phyloP scores from a whole-genome alignment of 1,140 invertebrate genomes.

The Cylas formicarius region DNA sequence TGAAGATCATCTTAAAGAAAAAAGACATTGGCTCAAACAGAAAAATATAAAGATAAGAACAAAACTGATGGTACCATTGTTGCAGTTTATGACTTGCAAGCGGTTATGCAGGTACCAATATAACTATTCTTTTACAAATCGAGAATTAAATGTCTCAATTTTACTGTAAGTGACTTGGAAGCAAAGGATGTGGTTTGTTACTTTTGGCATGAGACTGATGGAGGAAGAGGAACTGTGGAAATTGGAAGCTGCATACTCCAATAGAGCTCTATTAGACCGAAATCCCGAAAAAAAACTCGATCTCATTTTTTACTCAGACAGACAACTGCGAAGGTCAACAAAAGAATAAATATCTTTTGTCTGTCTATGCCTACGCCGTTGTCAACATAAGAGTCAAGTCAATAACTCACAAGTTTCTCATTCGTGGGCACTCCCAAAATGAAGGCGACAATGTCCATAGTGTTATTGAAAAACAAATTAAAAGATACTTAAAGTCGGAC shows the following conservation, averaged over 20 bases:
- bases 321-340: slow-evolving; percentile 42
- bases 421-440: slow-evolving; percentile 36
- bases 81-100: slow-evolving; percentile 31
- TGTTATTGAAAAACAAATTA: slow-evolving; percentile 29
- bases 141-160: slow-evolving; percentile 34
- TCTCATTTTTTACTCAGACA: slow-evolving; percentile 37
- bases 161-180: slow-evolving; percentile 35
- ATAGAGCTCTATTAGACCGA: slow-evolving; percentile 13
- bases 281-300: slow-evolving; percentile 14
- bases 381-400: slow-evolving; percentile 26
- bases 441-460: slow-evolving; percentile 34
- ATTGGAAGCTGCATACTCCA: slow-evolving; percentile 33
- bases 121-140: slow-evolving; percentile 33
- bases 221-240: slow-evolving; percentile 39
- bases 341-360: slow-evolving; percentile 38
- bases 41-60: slow-evolving; percentile 32
- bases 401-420: slow-evolving; percentile 36
- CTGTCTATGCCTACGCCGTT: slow-evolving; percentile 36
- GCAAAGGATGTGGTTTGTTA: slow-evolving; percentile 30
- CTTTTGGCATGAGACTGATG: slow-evolving; percentile 43
- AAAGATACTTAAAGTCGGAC: slow-evolving; percentile 12
- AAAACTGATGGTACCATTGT: slow-evolving; percentile 22
- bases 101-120: slow-evolving; percentile 30
- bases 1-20: slow-evolving; percentile 30
- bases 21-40: slow-evolving; percentile 27